phyloP scores from a whole-genome alignment of 2,113 vertebrate species.

The Corythoichthys intestinalis region DNA sequence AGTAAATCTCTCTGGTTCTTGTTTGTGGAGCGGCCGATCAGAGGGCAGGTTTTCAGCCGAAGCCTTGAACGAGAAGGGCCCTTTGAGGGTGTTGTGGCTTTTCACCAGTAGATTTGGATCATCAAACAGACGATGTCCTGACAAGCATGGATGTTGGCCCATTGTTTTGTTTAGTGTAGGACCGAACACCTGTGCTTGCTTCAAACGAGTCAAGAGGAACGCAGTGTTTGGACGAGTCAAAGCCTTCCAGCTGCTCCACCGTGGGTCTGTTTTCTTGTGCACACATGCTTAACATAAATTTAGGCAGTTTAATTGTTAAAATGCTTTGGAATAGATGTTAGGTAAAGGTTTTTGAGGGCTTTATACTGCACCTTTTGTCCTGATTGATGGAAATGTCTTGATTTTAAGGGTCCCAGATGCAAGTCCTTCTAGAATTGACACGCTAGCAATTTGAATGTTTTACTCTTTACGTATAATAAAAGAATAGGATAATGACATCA shows the following conservation, averaged over 20 bases:
- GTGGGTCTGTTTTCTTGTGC: conserved; percentile 22
- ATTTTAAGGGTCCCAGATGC: background rate
- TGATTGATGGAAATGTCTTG: too few species aligned
- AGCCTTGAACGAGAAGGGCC: conserved; percentile 16
- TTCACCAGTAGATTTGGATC: conserved; percentile 23
- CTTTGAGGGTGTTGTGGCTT: conserved; percentile 27
- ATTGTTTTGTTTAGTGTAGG: conserved; percentile 41
- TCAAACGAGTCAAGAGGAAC: conserved; percentile 15
- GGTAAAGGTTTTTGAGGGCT: too few species aligned
- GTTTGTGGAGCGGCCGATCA: conserved; percentile 58
- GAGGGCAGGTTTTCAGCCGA: conserved; percentile 43
- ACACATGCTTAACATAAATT: conserved; percentile 20
- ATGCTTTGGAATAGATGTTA: background rate
- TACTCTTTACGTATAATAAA: background rate
- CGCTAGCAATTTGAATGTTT: background rate
- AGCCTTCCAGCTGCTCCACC: conserved; percentile 47
- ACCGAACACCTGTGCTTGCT: conserved; percentile 47
- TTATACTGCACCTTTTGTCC: too few species aligned
- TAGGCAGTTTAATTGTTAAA: conserved; percentile 5
- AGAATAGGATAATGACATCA: background rate
- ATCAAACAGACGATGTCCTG: conserved; percentile 47
- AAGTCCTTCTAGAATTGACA: background rate
- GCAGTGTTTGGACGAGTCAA: conserved; percentile 27
- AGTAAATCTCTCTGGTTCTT: conserved; percentile 46
- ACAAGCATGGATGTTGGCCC: conserved; percentile 43